Evolutionary conservation across 2,888 invertebrate species (phyloP).

Genomic region (Polietes domitor): DNA sequence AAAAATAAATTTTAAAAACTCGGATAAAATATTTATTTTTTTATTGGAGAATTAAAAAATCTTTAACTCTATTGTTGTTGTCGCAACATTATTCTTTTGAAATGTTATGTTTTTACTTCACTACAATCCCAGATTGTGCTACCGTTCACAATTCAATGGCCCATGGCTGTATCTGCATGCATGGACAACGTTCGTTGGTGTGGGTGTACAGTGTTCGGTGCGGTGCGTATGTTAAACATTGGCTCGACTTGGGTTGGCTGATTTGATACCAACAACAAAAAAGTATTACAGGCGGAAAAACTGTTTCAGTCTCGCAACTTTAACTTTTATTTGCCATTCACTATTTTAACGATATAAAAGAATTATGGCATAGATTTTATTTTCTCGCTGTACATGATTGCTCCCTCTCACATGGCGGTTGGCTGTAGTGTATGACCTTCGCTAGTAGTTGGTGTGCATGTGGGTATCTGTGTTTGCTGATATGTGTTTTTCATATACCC

Average conservation of each 20-base stretch:
- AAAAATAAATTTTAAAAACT: too few relatives aligned
- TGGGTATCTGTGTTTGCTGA: constrained; percentile 62
- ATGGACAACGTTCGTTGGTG: constrained; percentile 65
- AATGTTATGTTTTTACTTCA: too few relatives aligned
- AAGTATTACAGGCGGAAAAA: background rate
- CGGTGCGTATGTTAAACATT: background rate
- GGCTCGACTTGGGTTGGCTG: background rate
- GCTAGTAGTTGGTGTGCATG: constrained; percentile 38
- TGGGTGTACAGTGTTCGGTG: too few relatives aligned
- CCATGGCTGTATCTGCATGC: constrained; percentile 73
- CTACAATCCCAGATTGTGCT: too few relatives aligned
- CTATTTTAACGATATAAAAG: constrained; percentile 49
- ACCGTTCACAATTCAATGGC: constrained; percentile 70
- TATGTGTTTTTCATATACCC: constrained; percentile 72
- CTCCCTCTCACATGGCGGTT: constrained; percentile 18
- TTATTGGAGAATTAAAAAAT: too few relatives aligned
- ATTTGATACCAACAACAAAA: constrained; percentile 6
- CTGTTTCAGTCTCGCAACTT: constrained; percentile 45
- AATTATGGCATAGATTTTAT: constrained; percentile 50
- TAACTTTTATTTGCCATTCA: constrained; percentile 39
- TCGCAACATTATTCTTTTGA: too few relatives aligned
- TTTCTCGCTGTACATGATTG: constrained; percentile 22
- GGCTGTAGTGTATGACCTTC: constrained; percentile 38
- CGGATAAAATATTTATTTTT: too few relatives aligned
- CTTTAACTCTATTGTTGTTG: too few relatives aligned